phyloP scores from a whole-genome alignment of 2,113 vertebrate species.

The Sinocyclocheilus maitianheensis region DNA sequence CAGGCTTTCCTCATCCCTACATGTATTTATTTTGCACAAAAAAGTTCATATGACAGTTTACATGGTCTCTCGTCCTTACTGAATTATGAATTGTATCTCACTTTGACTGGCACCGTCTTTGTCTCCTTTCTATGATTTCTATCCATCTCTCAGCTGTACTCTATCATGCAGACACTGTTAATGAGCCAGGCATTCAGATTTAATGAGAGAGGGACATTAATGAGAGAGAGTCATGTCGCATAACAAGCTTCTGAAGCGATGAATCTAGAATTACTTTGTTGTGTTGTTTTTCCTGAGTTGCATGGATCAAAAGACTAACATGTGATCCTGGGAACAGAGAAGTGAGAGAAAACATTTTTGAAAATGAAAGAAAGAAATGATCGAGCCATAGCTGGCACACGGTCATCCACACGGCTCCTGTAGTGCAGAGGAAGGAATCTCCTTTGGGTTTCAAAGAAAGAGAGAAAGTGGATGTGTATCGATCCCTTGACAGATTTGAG shows the following conservation, averaged over 20 bases:
- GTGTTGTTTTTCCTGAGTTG: slow-evolving; percentile 35
- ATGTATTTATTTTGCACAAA: no score
- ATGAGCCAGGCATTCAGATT: background rate
- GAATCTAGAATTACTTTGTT: slow-evolving; percentile 47
- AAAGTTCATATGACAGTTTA: background rate
- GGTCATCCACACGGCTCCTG: background rate
- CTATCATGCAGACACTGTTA: slow-evolving; percentile 10
- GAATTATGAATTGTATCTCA: background rate
- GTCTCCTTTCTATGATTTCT: background rate
- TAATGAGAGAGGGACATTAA: slow-evolving; percentile 13
- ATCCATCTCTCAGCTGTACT: background rate
- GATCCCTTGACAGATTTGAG: no score
- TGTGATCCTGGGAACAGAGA: slow-evolving; percentile 64
- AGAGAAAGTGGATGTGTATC: background rate
- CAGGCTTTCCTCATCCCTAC: background rate
- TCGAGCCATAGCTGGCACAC: background rate
- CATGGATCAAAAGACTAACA: slow-evolving; percentile 40
- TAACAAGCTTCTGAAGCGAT: slow-evolving; percentile 29
- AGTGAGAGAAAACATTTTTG: slow-evolving; percentile 3
- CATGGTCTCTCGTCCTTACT: background rate
- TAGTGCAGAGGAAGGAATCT: background rate
- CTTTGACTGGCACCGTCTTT: background rate
- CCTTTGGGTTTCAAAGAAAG: background rate
- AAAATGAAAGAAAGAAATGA: slow-evolving; percentile 25
- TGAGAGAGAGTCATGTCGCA: no score